A percentile compares a stretch with the other conserved stretches of the same genome.
Conservation (phyloP, 1,140 invertebrate genomes). For the Paraescarpia echinospica region DNA sequence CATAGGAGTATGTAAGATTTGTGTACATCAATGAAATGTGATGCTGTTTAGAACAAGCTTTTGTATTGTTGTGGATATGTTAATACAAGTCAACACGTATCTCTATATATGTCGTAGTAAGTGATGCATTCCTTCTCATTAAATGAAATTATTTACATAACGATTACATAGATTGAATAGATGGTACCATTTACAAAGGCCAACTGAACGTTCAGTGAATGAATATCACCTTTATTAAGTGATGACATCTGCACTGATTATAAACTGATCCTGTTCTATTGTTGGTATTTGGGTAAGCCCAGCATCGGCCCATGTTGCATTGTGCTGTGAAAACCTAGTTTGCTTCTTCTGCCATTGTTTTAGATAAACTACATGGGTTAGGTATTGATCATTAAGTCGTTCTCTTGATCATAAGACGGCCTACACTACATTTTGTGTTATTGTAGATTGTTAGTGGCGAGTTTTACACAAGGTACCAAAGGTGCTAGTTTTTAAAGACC, state of each 20-base stretch:
- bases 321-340: neutral
- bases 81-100: neutral
- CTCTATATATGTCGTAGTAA: neutral
- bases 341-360: neutral
- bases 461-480: neutral
- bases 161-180: neutral
- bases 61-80: neutral
- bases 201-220: neutral
- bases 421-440: neutral
- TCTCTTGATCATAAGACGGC: neutral
- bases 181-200: neutral
- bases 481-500: neutral
- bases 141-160: neutral
- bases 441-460: neutral
- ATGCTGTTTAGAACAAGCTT: neutral
- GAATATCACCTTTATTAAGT: neutral
- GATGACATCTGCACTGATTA: neutral
- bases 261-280: neutral
- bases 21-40: neutral
- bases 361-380: neutral
- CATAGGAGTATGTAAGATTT: neutral
- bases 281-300: neutral
- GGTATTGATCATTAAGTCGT: neutral
- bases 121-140: neutral
- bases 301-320: neutral